Percentiles rank a stretch among this genome's conserved stretches.
phyloP scores from a whole-genome alignment of 2,888 invertebrate species.

The Podotricha telesiphe region DNA sequence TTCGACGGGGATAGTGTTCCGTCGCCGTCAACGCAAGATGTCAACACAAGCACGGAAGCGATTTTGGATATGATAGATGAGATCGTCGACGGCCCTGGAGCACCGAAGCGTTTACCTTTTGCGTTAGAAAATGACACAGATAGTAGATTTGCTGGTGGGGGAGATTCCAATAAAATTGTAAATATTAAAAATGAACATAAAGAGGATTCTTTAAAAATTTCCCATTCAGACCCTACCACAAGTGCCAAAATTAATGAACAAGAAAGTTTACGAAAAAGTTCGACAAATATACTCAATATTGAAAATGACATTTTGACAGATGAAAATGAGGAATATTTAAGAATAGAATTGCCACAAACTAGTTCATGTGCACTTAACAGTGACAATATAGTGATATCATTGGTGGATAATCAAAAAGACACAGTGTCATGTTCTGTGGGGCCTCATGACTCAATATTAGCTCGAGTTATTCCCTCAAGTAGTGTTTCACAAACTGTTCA shows the following conservation, averaged over 20 bases:
- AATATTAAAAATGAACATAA: conserved; percentile 29
- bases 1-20: conserved; percentile 78
- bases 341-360: conserved; percentile 50
- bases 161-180: conserved; percentile 36
- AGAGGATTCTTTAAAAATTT: conserved; percentile 38
- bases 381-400: conserved; percentile 44
- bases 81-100: conserved; percentile 77
- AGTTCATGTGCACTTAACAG: conserved; percentile 52
- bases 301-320: conserved; percentile 46
- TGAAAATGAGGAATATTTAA: conserved; percentile 47
- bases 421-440: conserved; percentile 45
- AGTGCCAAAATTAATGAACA: conserved; percentile 58
- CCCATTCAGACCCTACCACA: conserved; percentile 46
- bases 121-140: conserved; percentile 46
- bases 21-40: conserved; percentile 75
- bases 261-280: conserved; percentile 44
- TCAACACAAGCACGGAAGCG: conserved; percentile 80
- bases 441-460: conserved; percentile 40
- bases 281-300: conserved; percentile 45
- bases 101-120: conserved; percentile 67
- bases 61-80: conserved; percentile 82
- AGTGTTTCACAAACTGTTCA: conserved; percentile 62
- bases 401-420: conserved; percentile 42
- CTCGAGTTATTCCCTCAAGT: conserved; percentile 60
- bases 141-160: conserved; percentile 39